These are phyloP conservation scores for Sylvicola cinctus DNA, from an alignment of 2,888 invertebrate genomes.

Conservation along the genomic window DNA sequence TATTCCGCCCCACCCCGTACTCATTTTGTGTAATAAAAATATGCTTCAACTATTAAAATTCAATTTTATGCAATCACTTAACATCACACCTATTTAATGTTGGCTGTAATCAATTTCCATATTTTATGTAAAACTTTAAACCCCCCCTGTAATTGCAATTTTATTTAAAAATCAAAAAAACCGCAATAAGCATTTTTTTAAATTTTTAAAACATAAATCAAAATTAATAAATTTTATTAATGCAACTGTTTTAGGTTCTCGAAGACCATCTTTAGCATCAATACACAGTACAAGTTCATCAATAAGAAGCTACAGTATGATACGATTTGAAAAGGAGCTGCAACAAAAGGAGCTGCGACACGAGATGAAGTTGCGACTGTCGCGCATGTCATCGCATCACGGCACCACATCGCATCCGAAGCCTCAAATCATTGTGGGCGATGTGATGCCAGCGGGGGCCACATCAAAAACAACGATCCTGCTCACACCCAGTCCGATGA, in stretches of 20 bases:
- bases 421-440: slow-evolving; percentile 26
- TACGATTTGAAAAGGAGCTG: slow-evolving; percentile 57
- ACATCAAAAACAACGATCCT: slow-evolving; percentile 15
- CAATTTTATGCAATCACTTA: too few species aligned
- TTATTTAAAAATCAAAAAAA: too few species aligned
- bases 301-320: slow-evolving; percentile 60
- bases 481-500: slow-evolving; percentile 54
- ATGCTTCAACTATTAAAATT: too few species aligned
- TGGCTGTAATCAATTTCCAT: too few species aligned
- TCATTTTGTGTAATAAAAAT: too few species aligned
- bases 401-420: slow-evolving; percentile 30
- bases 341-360: slow-evolving; percentile 60
- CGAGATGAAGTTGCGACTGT: slow-evolving; percentile 56
- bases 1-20: too few species aligned
- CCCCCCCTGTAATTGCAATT: too few species aligned
- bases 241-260: slow-evolving; percentile 62
- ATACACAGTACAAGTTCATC: slow-evolving; percentile 70
- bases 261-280: slow-evolving; percentile 72
- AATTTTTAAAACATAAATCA: too few species aligned
- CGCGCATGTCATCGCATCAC: slow-evolving; percentile 35
- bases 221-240: too few species aligned
- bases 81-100: too few species aligned
- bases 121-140: too few species aligned
- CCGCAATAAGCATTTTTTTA: too few species aligned
- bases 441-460: slow-evolving; percentile 20